phyloP scores from a whole-genome alignment of 2,888 invertebrate species.

The Agrilus biguttatus region DNA sequence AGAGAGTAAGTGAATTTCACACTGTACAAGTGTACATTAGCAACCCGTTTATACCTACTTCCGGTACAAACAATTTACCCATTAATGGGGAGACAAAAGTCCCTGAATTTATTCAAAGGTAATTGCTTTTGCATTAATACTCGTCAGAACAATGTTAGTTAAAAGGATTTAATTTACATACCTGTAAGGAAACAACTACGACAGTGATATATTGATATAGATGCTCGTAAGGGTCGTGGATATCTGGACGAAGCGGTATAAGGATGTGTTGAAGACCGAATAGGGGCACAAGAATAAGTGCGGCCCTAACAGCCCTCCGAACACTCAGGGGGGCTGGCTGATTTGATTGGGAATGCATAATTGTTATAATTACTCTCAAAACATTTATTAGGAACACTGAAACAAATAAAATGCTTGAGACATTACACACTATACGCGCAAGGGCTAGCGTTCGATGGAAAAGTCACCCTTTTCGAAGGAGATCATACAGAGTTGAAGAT shows the following conservation, averaged over 20 bases:
- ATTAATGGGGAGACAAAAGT: too few species aligned
- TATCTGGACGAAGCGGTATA: conserved; percentile 50
- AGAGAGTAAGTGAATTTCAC: too few species aligned
- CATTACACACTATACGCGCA: too few species aligned
- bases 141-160: too few species aligned
- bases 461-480: too few species aligned
- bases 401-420: conserved; percentile 12
- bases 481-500: too few species aligned
- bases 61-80: too few species aligned
- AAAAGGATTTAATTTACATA: conserved; percentile 17
- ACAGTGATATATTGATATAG: conserved; percentile 53
- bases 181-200: conserved; percentile 56
- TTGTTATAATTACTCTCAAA: conserved; percentile 46
- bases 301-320: conserved; percentile 53
- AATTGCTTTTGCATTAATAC: too few species aligned
- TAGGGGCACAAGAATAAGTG: conserved; percentile 60
- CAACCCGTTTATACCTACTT: too few species aligned
- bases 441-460: too few species aligned
- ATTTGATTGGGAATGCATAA: conserved; percentile 45
- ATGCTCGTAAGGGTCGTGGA: conserved; percentile 38
- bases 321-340: conserved; percentile 44
- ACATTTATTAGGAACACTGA: conserved; percentile 54
- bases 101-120: too few species aligned
- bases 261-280: conserved; percentile 61
- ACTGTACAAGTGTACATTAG: too few species aligned